Base-by-base conservation (phyloP, 2,797 vertebrate species). In the Poeciliopsis infans region DNA sequence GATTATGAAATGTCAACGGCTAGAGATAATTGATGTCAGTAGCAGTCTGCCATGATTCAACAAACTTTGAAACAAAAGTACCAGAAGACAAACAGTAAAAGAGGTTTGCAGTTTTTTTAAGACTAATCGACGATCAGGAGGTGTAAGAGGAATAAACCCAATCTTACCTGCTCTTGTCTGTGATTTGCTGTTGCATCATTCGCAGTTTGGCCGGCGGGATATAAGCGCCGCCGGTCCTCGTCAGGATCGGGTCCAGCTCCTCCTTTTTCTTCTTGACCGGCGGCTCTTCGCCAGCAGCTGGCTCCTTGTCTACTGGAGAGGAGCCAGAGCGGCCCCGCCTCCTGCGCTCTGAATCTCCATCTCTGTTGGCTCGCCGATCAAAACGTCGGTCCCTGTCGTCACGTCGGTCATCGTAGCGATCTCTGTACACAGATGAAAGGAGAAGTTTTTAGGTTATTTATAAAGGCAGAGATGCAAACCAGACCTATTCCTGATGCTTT, bases 121-220 rank as follows among this genome's bases (percentile, higher is more conserved):
- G 66, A 7, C 23, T n/a, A 36, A 51, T 36, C 31, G 1, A 51
- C 5, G 1, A 51, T 49, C 16, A 2, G 18, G 16, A 33, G 18
- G 16, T 6, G 39, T 36, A 33, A 41, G n/a, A 49, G 55, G 28
- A 28, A 20, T 8, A 51, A 43, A 43, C 51, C 2, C 11, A 1
- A 0, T 55, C 51, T 46, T 73, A 96, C 98, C 98, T 99, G 89
- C 95, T 98, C 94, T 99, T 99, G 94, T 99, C 98, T 1, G 97
- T 97, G 83, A 99, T 99, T 90, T 99, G 98, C 73, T 97, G 97
- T 87, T 99, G 98, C 98, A 99, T 99, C 97, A 99, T 97, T 75
- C 98, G 96, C 53, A 99, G 97, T 82, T 97, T 98, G 76, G 98
- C 98, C 1, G 98, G 98, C 0, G 98, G 98, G 88, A 99, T 99